phyloP scores from a whole-genome alignment of 2,113 vertebrate genomes.

The Alethe diademata region DNA sequence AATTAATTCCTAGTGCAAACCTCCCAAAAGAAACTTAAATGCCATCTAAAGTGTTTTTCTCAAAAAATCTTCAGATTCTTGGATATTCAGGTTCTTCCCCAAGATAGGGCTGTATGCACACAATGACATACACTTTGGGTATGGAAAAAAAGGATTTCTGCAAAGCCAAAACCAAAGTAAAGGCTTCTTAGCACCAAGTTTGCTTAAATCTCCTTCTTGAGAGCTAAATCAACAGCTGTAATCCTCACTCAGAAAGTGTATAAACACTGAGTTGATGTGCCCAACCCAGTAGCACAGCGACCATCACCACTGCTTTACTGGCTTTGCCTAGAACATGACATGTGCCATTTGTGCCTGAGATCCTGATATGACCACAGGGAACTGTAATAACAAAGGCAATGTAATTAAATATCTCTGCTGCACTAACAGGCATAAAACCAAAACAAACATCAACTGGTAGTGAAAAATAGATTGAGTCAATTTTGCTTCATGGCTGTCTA shows the following conservation, averaged over 20 bases:
- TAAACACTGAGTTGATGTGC: neutral
- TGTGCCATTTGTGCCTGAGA: neutral
- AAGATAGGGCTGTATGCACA: neutral
- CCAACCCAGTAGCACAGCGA: neutral
- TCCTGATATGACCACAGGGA: neutral
- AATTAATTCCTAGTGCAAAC: neutral
- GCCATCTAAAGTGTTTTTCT: neutral
- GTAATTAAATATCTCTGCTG: neutral
- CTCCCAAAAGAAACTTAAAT: neutral
- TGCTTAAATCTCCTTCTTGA: neutral
- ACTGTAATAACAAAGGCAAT: neutral
- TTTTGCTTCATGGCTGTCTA: neutral
- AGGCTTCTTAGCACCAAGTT: neutral
- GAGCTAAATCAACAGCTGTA: neutral
- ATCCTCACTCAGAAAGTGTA: neutral
- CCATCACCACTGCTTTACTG: neutral
- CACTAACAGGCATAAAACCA: fast-evolving
- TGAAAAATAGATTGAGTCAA: neutral
- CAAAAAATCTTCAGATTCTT: neutral
- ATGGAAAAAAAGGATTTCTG: neutral
- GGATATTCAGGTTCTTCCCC: neutral
- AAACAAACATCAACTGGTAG: neutral
- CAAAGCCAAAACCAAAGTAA: neutral
- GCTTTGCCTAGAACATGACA: neutral
- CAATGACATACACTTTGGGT: neutral